phyloP scores from a whole-genome alignment of 2,888 invertebrate genomes.

The Callyntrura sp. region DNA sequence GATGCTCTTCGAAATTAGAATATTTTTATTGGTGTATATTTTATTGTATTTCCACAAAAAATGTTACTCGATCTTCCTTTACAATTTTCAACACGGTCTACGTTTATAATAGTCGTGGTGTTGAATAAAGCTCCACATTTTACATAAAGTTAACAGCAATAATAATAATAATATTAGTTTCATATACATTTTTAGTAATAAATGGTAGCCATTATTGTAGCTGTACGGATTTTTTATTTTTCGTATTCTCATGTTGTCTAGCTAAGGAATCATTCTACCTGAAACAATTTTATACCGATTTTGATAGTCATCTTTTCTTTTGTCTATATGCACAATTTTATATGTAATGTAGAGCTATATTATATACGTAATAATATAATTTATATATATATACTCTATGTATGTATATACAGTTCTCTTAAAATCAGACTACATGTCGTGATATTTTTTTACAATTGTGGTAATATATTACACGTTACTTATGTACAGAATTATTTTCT shows the following conservation, averaged over 20 bases:
- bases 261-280: slow-evolving; percentile 33
- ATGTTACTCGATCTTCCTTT: slow-evolving; percentile 58
- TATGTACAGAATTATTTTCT: slow-evolving; percentile 14
- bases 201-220: slow-evolving; percentile 43
- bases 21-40: slow-evolving; percentile 45
- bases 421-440: slow-evolving; percentile 41
- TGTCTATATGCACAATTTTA: slow-evolving; percentile 56
- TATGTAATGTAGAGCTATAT: background rate
- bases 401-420: slow-evolving; percentile 25
- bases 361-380: too few species aligned
- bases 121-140: slow-evolving; percentile 73
- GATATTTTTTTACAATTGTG: slow-evolving; percentile 39
- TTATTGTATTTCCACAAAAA: slow-evolving; percentile 58
- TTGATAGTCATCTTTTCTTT: slow-evolving; percentile 75
- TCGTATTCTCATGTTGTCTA: slow-evolving; percentile 27
- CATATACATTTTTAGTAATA: slow-evolving; percentile 52
- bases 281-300: slow-evolving; percentile 61
- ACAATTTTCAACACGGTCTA: slow-evolving; percentile 30
- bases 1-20: slow-evolving; percentile 7
- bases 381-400: background rate
- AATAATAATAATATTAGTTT: slow-evolving; percentile 35
- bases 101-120: background rate
- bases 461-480: background rate
- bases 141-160: slow-evolving; percentile 48
- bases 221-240: slow-evolving; percentile 18